Base-by-base conservation (phyloP, 2,113 vertebrate genomes). In the Oplegnathus fasciatus region DNA sequence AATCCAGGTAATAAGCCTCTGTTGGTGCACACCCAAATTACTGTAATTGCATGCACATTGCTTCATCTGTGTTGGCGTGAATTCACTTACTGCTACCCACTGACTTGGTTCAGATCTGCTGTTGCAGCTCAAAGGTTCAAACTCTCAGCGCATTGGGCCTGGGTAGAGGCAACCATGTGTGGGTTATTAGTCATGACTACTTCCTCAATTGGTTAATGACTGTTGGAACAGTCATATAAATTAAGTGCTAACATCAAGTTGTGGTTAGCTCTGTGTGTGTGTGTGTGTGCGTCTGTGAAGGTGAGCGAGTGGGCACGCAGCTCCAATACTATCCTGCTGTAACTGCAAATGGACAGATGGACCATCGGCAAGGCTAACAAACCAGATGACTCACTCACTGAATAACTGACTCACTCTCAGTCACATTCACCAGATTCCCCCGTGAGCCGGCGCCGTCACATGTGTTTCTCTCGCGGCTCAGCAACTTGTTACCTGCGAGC, bases 291-390 rank as follows among this genome's bases (percentile, higher is more conserved):
- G 13, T 55, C 13, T 67, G 26, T 37, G 34, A 73, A 78, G 76
- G 80, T 86, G 70, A 72, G 42, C 2, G 64, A 78, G 82, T 60
- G 37, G 64, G 68, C 57, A 28, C 69, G 40, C 76, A 40, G 61
- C 57, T 75, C 8, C 1, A 44, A n/a, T 50, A 77, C 54, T 42
- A 10, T 55, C 46, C 62, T 68, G 34, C 80, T 82, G 44, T 75
- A 77, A 18, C 60, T 83, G 28, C 75, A 75, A 75, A 86, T 32
- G 77, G 64, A 75, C 78, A 81, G 77, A 89, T 83, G 74, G 82
- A 75, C 52, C 9, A 18, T 81, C 22, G 10, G 7, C 32, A 4
- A 78, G 62, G 61, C 77, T 57, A 71, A 30, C 64, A 20, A 77
- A 54, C 46, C 70, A 32, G 40, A 70, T 88, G 84, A 88, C 42